phyloP scores from a whole-genome alignment of 2,888 invertebrate species.

The Trypoxylon attenuatum region DNA sequence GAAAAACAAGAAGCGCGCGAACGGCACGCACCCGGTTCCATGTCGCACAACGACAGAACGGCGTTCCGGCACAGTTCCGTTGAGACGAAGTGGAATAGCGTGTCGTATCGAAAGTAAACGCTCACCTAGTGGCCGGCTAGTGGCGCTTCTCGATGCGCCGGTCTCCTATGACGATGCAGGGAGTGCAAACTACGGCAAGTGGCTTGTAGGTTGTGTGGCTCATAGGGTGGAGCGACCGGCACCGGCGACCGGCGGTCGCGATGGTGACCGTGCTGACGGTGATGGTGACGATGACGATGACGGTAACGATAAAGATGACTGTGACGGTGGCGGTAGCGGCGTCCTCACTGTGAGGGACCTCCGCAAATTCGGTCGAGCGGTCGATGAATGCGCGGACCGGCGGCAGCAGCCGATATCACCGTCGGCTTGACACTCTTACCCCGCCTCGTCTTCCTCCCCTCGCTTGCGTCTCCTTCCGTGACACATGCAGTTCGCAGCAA shows the following conservation, averaged over 20 bases:
- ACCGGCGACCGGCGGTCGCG: too few species aligned
- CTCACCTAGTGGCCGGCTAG: not conserved
- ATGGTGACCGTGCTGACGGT: too few species aligned
- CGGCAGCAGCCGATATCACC: constrained; percentile 27
- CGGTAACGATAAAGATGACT: too few species aligned
- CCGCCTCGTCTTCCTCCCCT: constrained; percentile 36
- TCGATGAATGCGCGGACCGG: not conserved
- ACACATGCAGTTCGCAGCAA: constrained; percentile 52
- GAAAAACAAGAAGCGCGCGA: too few species aligned
- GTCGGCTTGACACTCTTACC: constrained; percentile 38
- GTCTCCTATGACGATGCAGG: not conserved
- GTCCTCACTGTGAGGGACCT: not conserved
- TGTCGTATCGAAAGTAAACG: not conserved
- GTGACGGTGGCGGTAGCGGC: too few species aligned
- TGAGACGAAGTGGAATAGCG: not conserved
- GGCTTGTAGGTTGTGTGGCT: too few species aligned
- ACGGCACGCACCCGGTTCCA: too few species aligned
- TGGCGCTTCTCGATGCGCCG: not conserved
- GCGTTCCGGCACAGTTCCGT: too few species aligned
- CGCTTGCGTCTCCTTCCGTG: constrained; percentile 33
- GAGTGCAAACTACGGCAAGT: not conserved
- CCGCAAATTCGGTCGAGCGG: not conserved
- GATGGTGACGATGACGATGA: too few species aligned
- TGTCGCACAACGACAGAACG: too few species aligned
- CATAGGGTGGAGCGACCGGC: not conserved